Evolutionary conservation across 2,888 invertebrate species (phyloP).

Genomic region (Onthophagus sagittarius): DNA sequence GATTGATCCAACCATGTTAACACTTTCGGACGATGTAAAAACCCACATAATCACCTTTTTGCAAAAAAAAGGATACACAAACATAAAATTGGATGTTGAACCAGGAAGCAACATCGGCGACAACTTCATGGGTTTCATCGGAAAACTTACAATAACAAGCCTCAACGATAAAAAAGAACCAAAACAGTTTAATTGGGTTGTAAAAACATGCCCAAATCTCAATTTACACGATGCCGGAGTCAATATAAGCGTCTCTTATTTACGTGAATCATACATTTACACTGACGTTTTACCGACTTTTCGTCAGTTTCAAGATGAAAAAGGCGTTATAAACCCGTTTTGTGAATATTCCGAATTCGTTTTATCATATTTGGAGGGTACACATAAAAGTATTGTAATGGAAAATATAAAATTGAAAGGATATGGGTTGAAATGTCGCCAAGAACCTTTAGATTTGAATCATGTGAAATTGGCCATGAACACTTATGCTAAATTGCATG

Average conservation of each 20-base stretch:
- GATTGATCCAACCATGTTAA: too few species aligned
- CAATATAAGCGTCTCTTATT: conserved; percentile 29
- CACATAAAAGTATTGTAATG: conserved; percentile 33
- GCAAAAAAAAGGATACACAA: too few species aligned
- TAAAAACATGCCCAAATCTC: conserved; percentile 34
- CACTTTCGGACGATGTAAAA: too few species aligned
- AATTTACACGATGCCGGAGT: conserved; percentile 25
- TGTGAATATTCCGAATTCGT: conserved; percentile 26
- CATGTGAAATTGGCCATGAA: conserved; percentile 33
- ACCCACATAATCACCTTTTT: too few species aligned
- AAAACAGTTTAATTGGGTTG: conserved; percentile 29
- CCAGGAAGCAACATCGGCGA: conserved; percentile 7
- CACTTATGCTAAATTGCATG: conserved; percentile 36
- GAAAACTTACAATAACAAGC: not conserved
- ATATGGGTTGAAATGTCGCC: conserved; percentile 29
- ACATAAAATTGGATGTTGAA: not conserved
- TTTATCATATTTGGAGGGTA: conserved; percentile 23
- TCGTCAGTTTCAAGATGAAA: conserved; percentile 30
- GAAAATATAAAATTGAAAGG: conserved; percentile 33
- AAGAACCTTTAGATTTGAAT: conserved; percentile 32
- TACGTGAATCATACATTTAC: conserved; percentile 28
- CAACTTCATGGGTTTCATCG: conserved; percentile 17
- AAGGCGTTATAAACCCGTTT: conserved; percentile 23
- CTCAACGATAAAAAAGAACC: not conserved
- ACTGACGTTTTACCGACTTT: conserved; percentile 31